Evolutionary conservation across 2,888 invertebrate species (phyloP), one percentile per base, ranked within the genome.

Genomic region (Mylabris sibirica): DNA sequence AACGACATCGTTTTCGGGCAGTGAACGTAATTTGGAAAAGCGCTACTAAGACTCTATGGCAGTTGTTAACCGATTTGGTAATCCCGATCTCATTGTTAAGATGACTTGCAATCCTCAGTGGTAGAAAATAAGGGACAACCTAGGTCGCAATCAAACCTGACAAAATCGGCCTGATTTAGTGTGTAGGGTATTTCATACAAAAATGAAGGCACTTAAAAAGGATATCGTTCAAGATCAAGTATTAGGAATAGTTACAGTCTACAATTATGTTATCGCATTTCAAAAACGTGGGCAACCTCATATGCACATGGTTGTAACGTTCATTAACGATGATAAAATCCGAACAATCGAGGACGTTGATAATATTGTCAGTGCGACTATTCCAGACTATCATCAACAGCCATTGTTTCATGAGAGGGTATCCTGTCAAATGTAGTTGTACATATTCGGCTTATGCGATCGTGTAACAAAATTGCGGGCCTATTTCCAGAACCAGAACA

Each of bases 241-340:
- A n/a, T 72, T 59, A 20, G 69, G 65, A 3, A 35, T 65, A 14
- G 60, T 68, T 20, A n/a, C 24, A 5, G 68, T 62, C 64, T 72
- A 64, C 22, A 41, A 60, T 20, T 72, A 72, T 35, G 63, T 63
- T 8, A 63, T 72, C 3, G 68, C 70, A 59, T 72, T 72, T 20
- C 65, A 67, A 59, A 72, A 72, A 59, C 60, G 71, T 6, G 69
- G 71, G 8, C 24, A 64, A 20, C 68, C 70, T 1, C 72, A 70
- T 41, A 64, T 66, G 0, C 68, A 72, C 53, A 68, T 67, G 9
- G 9, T 72, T 0, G 41, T 63, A 4, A 68, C 63, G 11, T 63
- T 72, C 9, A 34, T 14, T 11, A 26, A 63, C 20, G 65, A 61
- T 4, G 61, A 70, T 59, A 67, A 59, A 60, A 17, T 64, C 12